These are phyloP conservation scores for Cylas formicarius DNA, from an alignment of 1,140 invertebrate species.

Conservation along the genomic window DNA sequence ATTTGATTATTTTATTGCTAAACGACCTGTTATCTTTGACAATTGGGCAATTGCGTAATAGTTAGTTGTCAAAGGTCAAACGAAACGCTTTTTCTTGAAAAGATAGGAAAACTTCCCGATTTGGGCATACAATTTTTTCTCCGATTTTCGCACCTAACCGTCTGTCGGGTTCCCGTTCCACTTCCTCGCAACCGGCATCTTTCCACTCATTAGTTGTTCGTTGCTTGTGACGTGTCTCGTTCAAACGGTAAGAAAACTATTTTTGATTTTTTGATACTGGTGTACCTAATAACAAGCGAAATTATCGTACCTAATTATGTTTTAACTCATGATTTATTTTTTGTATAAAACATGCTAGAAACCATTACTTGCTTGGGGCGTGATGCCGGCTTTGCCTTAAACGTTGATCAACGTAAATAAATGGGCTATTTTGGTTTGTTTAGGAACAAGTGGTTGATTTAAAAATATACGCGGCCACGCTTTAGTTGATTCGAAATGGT, in stretches of 20 bases:
- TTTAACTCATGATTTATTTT: slow-evolving; percentile 7
- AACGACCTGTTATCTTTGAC: not conserved
- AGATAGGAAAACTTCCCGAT: slow-evolving; percentile 13
- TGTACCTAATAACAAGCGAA: not conserved
- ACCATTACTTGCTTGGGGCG: slow-evolving; percentile 10
- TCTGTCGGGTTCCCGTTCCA: slow-evolving; percentile 23
- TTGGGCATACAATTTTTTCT: slow-evolving; percentile 5
- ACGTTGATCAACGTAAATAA: slow-evolving; percentile 5
- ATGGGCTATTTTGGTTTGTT: slow-evolving; percentile 24
- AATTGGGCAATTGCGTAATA: not conserved
- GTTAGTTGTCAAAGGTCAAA: too few species aligned
- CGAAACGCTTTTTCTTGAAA: slow-evolving; percentile 8
- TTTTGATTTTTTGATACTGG: slow-evolving; percentile 12
- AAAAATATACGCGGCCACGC: slow-evolving; percentile 15
- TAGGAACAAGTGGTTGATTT: slow-evolving; percentile 25
- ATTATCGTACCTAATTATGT: not conserved
- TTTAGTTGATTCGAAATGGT: not conserved
- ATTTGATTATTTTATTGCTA: too few species aligned
- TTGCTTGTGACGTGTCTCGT: slow-evolving; percentile 37
- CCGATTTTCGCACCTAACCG: slow-evolving; percentile 25
- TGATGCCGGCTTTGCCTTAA: slow-evolving; percentile 15
- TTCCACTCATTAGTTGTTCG: slow-evolving; percentile 36
- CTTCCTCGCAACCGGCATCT: slow-evolving; percentile 32
- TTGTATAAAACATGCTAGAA: not conserved
- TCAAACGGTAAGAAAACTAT: slow-evolving; percentile 32